Base-by-base conservation (phyloP, 2,797 vertebrate species). In the Xenopus petersii region DNA sequence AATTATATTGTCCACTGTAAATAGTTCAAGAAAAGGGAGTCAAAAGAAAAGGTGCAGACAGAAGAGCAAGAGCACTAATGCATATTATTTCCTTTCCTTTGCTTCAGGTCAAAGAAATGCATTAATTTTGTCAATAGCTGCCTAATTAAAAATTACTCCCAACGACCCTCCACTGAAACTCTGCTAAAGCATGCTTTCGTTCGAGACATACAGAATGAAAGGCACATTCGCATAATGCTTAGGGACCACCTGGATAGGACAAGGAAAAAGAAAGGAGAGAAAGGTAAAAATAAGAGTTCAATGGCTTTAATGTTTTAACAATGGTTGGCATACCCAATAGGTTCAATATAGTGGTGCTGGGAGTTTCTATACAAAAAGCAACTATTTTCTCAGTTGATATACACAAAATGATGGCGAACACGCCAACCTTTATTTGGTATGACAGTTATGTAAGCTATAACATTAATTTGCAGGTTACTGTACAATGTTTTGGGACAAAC, bases 141-240 rank as follows among this genome's bases (percentile, higher is more conserved):
- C 84, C 90, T 97, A 74, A 89, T 97, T 36, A 98, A 98, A 85
- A 98, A 96, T 85, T 94, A 98, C 60, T 82, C 93, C 56, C 93
- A 96, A 30, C 93, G 95, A 9, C 93, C 95, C 0, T 81, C 91
- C 70, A 96, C 97, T 0, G 95, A 95, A 66, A 88, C 90, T n/a
- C 91, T 98, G 82, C 91, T 98, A 47, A 93, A 92, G 48, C 97
- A 98, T 81, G 91, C 96, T 49, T 98, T 98, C 85, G 94, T 98
- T 85, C 85, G 82, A 68, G 93, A 96, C 76, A 91, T 97, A 85
- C 92, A 92, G 77, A 94, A 96, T 12, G 96, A 98, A 81, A 89
- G 92, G 58, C 95, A 98, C 67, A 91, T 96, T 54, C 92, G 96
- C 81, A 95, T 96, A 82, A 94, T 95, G 90, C 93, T 98, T 36